Evolutionary conservation across 2,797 vertebrate genomes (phyloP), one percentile per base, ranked within the genome.

Genomic region (Cynopterus sphinx): DNA sequence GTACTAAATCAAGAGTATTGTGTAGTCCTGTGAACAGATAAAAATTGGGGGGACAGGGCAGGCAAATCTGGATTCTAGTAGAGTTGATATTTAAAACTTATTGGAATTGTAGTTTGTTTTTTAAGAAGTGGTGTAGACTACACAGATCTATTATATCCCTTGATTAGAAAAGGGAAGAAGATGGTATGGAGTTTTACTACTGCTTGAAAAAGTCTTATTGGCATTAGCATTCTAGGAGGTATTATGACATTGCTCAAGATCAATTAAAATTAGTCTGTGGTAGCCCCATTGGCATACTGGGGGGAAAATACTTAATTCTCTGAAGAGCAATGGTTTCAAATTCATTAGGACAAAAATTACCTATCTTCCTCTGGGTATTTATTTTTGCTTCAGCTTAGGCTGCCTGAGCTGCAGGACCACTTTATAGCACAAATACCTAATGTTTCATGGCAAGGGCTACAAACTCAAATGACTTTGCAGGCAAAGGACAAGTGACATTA

Each of bases 141-240:
- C 49, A 57, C 11, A 78, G 46, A 21, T 95, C 24, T 90, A 26
- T 41, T 81, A 39, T 26, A 15, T 41, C 13, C 28, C 28, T 94
- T 92, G 77, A 31, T 95, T 95, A 43, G 39, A 86, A 90, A 73
- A 70, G 2, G 13, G 3, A 12, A 96, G 73, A 91, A 84, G 74
- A 49, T 31, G 8, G 1, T 71, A 49, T 79, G 57, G 77, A 87
- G 79, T 95, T 92, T 73, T 46, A 53, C 49, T 79, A 19, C 21
- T 96, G 49, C 89, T 97, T 97, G 53, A 59, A 73, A 89, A 90
- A 88, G 85, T 26, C n/a, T 75, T 87, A 17, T 16, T 33, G 67
- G 13, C 22, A 24, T 71, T 59, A 22, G 55, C 41, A 16, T 97
- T 77, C 55, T 79, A 33, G 49, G 55, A 59, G 59, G 67, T 33